These are phyloP conservation scores for Odontesthes bonariensis DNA, from an alignment of 2,113 vertebrate genomes.

Conservation along the genomic window DNA sequence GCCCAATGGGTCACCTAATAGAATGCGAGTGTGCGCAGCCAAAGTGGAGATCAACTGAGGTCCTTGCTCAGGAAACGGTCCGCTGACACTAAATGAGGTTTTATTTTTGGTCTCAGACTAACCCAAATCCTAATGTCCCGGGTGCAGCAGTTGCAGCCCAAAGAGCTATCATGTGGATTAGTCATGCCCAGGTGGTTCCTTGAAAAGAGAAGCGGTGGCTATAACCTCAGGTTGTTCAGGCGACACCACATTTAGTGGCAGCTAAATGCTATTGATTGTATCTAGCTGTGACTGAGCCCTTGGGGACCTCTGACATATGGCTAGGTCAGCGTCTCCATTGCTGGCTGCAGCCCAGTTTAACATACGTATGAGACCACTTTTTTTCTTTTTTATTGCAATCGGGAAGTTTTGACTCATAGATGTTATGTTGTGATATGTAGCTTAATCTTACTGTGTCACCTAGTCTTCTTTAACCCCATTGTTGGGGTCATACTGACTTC, in stretches of 20 bases:
- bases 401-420: constrained; percentile 26
- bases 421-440: constrained; percentile 1
- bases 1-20: constrained; percentile 43
- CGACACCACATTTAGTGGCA: constrained; percentile 18
- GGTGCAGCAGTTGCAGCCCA: constrained; percentile 14
- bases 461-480: constrained; percentile 46
- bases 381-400: constrained; percentile 21
- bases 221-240: constrained; percentile 35
- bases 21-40: constrained; percentile 39
- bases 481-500: constrained; percentile 43
- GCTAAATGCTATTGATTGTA: constrained; percentile 61
- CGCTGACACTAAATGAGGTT: constrained; percentile 51
- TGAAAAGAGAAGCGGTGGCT: constrained; percentile 30
- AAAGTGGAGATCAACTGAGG: constrained; percentile 47
- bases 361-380: constrained; percentile 34
- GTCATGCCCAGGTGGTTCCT: constrained; percentile 42
- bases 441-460: constrained; percentile 42
- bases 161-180: constrained; percentile 37
- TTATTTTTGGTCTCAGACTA: constrained; percentile 51
- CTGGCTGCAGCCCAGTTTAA: constrained; percentile 41
- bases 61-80: constrained; percentile 10
- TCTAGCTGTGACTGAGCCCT: constrained; percentile 42
- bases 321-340: constrained; percentile 29
- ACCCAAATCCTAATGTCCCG: constrained; percentile 40
- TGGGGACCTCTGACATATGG: constrained; percentile 60